Percentiles rank a stretch among this genome's conserved stretches.
phyloP scores from a whole-genome alignment of 2,888 invertebrate species.

The Calameuta idolon region DNA sequence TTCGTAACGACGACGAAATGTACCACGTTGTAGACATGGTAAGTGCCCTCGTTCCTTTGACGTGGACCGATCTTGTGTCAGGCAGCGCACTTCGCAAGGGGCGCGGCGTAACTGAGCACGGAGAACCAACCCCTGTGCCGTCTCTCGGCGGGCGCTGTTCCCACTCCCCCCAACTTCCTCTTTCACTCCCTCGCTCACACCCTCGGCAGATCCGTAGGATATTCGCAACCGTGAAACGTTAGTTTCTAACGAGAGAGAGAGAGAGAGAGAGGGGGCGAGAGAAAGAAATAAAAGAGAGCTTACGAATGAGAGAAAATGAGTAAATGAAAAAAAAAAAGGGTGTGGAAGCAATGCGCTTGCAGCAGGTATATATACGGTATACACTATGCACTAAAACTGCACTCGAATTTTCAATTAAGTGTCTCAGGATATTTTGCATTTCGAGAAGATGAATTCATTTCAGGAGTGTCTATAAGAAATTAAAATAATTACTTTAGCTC shows the following conservation, averaged over 20 bases:
- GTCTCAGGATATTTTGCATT: background rate
- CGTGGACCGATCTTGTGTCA: background rate
- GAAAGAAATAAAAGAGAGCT: background rate
- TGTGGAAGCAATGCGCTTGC: background rate
- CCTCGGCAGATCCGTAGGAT: background rate
- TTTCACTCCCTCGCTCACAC: conserved; percentile 12
- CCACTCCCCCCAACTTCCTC: conserved; percentile 19
- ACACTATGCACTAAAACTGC: background rate
- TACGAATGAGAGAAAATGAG: background rate
- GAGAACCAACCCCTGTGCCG: conserved; percentile 46
- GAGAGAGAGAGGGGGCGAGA: background rate
- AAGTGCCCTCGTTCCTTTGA: background rate
- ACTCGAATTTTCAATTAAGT: background rate
- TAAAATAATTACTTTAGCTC: background rate
- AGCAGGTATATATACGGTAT: background rate
- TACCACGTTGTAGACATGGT: background rate
- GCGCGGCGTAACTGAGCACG: conserved; percentile 65
- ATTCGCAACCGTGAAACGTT: background rate
- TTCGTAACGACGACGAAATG: background rate
- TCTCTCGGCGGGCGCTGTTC: conserved; percentile 18
- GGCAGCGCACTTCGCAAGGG: conserved; percentile 63
- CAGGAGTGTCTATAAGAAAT: background rate
- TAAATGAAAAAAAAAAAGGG: background rate
- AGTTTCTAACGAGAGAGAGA: background rate
- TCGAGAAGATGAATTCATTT: background rate